These are phyloP conservation scores for Acanthoscelides obtectus DNA, from an alignment of 2,888 invertebrate species.

Conservation along the genomic window DNA sequence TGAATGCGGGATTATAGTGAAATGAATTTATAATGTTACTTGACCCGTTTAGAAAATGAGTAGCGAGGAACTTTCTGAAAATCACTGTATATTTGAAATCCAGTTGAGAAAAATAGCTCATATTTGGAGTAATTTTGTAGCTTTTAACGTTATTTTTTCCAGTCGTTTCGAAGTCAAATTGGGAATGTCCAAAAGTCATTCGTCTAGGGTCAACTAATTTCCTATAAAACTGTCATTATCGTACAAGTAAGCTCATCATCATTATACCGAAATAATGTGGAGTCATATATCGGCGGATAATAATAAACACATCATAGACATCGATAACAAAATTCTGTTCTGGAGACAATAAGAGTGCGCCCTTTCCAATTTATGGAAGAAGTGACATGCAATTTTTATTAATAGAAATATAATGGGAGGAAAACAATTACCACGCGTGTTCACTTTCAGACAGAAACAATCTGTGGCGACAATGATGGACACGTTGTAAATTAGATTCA, in stretches of 20 bases:
- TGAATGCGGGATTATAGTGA: no score
- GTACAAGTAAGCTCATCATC: neutral
- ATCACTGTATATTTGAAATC: no score
- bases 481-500: constrained; percentile 36
- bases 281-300: neutral
- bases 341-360: constrained; percentile 14
- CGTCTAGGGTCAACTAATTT: neutral
- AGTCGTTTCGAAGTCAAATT: neutral
- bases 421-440: constrained; percentile 38
- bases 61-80: no score
- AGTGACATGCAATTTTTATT: constrained; percentile 33
- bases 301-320: neutral
- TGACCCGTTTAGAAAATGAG: no score
- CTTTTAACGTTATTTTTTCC: no score
- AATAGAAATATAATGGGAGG: constrained; percentile 40
- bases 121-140: no score
- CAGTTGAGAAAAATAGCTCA: no score
- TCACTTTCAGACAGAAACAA: constrained; percentile 33
- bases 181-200: neutral
- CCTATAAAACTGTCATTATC: neutral
- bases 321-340: neutral
- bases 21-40: no score
- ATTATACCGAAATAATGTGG: neutral
- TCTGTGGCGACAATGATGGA: constrained; percentile 39
- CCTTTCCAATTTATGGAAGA: constrained; percentile 29